Percentiles rank a stretch among this genome's conserved stretches.
Evolutionary conservation across 2,888 invertebrate genomes (phyloP).

Genomic region (Oscheius myriophilus): DNA sequence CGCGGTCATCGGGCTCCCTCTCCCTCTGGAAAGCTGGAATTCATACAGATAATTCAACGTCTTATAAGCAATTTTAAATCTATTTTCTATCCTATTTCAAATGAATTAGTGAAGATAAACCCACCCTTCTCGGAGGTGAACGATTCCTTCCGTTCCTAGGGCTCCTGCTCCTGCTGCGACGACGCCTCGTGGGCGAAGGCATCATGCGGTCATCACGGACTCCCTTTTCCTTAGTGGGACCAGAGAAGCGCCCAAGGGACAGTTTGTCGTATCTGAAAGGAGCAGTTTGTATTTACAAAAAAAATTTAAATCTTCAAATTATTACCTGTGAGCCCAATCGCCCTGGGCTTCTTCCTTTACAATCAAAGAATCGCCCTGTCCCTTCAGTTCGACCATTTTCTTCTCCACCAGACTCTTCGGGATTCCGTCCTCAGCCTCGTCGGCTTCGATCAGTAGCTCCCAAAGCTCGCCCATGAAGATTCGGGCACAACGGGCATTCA

Average conservation of each 20-base stretch:
- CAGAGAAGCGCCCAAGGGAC: slow-evolving; percentile 46
- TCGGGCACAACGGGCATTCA: slow-evolving; percentile 95
- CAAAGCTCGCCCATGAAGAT: slow-evolving; percentile 97
- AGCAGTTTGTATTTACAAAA: too few relatives aligned
- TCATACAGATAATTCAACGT: neutral
- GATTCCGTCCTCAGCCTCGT: slow-evolving; percentile 88
- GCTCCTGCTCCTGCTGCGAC: slow-evolving; percentile 27
- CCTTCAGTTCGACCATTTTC: slow-evolving; percentile 94
- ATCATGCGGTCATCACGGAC: slow-evolving; percentile 47
- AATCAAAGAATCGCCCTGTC: slow-evolving; percentile 73
- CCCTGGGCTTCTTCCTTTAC: slow-evolving; percentile 30
- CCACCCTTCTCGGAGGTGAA: slow-evolving; percentile 19
- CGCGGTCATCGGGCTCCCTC: slow-evolving; percentile 9
- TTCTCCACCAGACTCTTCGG: slow-evolving; percentile 92
- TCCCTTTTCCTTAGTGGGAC: slow-evolving; percentile 43
- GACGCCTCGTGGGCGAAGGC: slow-evolving; percentile 31
- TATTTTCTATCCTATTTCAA: neutral
- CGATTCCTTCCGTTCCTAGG: slow-evolving; percentile 33
- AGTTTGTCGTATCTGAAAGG: slow-evolving; percentile 43
- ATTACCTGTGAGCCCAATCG: slow-evolving; percentile 50
- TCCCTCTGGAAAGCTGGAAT: slow-evolving; percentile 23
- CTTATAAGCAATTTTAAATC: neutral
- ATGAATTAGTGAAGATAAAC: neutral
- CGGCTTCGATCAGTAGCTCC: slow-evolving; percentile 89
- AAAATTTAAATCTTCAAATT: slow-evolving; percentile 12